Evolutionary conservation across 2,113 vertebrate genomes (phyloP).

Genomic region (Cynopterus brachyotis): DNA sequence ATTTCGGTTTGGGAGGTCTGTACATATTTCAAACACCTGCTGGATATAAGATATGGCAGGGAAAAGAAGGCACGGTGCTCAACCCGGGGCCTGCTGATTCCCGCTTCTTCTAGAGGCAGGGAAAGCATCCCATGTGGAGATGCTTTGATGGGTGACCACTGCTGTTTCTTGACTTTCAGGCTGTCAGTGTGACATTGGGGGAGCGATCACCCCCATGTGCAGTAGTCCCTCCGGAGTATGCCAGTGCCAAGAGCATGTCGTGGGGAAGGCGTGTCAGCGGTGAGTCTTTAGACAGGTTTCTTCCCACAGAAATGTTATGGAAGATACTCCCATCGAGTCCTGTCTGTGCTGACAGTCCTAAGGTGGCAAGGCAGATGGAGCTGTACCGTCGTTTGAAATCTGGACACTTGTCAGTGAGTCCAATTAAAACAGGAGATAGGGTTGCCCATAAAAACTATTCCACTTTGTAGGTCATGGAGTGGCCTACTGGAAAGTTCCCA

Average conservation of each 20-base stretch:
- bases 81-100: too few species aligned
- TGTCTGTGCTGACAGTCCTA: not conserved
- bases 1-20: not conserved
- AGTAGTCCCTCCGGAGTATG: slow-evolving; percentile 84
- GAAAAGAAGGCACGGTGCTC: too few species aligned
- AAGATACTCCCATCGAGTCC: not conserved
- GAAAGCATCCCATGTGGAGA: not conserved
- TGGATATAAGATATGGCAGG: not conserved
- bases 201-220: slow-evolving; percentile 84
- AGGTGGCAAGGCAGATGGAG: not conserved
- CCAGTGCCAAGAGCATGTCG: slow-evolving; percentile 86
- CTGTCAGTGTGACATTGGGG: slow-evolving; percentile 92
- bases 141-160: not conserved
- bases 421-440: not conserved
- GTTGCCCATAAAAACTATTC: not conserved
- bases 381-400: not conserved
- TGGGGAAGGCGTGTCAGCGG: slow-evolving; percentile 87
- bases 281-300: slow-evolving; percentile 81
- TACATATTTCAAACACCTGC: not conserved
- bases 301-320: accelerated
- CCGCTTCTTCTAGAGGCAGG: not conserved
- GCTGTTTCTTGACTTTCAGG: slow-evolving; percentile 80
- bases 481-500: not conserved
- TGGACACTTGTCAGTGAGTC: not conserved
- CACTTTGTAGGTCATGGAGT: not conserved